A percentile compares a stretch with the other conserved stretches of the same genome.
Conservation (phyloP, 2,888 invertebrate genomes). For the Cantharis lateralis region DNA sequence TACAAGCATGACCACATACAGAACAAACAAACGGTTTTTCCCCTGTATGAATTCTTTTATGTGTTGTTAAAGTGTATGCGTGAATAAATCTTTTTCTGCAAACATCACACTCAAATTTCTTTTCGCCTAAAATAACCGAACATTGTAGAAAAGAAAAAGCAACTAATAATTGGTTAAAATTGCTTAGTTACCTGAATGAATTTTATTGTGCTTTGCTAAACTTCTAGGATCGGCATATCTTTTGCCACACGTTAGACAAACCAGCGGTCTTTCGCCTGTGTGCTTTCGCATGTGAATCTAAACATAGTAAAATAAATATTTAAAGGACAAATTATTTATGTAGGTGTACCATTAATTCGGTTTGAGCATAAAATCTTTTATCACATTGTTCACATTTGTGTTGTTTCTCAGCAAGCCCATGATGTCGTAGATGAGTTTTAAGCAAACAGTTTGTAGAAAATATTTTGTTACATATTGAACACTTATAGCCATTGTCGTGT, state of each 20-base stretch:
- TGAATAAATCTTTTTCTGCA: conserved; percentile 43
- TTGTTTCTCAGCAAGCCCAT: conserved; percentile 36
- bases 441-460: conserved; percentile 33
- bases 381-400: conserved; percentile 38
- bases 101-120: conserved; percentile 39
- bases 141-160: neutral
- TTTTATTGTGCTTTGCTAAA: conserved; percentile 42
- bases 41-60: conserved; percentile 41
- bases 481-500: conserved; percentile 16
- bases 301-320: conserved; percentile 5
- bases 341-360: conserved; percentile 37
- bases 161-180: neutral
- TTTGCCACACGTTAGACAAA: conserved; percentile 40
- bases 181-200: conserved; percentile 38
- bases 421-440: conserved; percentile 35
- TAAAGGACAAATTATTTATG: neutral
- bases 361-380: conserved; percentile 41
- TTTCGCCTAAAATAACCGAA: conserved; percentile 36
- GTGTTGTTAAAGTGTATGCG: conserved; percentile 41
- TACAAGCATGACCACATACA: conserved; percentile 41
- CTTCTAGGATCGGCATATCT: conserved; percentile 42
- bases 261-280: conserved; percentile 39
- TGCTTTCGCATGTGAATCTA: conserved; percentile 44
- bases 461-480: conserved; percentile 30
- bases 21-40: conserved; percentile 44